Evolutionary conservation across 2,797 vertebrate species (phyloP), one percentile per base, ranked within the genome.

Genomic region (Pachyuromys duprasi): DNA sequence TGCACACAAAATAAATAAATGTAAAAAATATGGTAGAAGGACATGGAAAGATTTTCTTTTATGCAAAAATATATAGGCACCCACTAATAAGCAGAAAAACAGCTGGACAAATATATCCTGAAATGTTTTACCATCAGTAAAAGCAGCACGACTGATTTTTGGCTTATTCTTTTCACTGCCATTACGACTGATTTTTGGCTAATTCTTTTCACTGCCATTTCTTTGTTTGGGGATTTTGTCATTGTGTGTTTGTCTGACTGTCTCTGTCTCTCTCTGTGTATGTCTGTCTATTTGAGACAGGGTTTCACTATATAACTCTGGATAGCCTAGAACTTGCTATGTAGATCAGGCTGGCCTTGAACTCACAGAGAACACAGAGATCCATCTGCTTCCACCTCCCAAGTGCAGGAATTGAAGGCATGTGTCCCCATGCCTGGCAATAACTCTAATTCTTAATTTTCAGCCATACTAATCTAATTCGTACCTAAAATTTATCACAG

Each of bases 361-460:
- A 82, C 57, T 82, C 49, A 49, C 49, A 49, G 49, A 49, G 49
- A 49, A 49, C 39, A 62, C n/a, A 60, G 60, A 83, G 81, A 83
- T 65, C 28, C 17, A 11, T 65, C 39, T 83, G 60, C 80, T 82
- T 82, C 36, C 15, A 39, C 39, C 17, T 31, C 60, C 60, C 8
- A 65, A 63, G 17, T 20, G 4, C 28, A 45, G 18, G 26, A 26
- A 65, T 83, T 83, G 28, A 83, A 81, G 15, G 39, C 39, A 45
- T 83, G 39, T 65, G 15, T 62, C 57, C 60, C n/a, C 55, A 28
- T 8, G 42, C 4, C 57, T 63, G 15, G n/a, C 8, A 82, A 63
- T 31, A 91, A 65, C 6, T 86, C 2, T 74, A 82, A 91, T 94
- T 96, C 69, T 93, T 17, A 82, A 67, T 91, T 93, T 94, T 86